Evolutionary conservation across 2,888 invertebrate species (phyloP), one percentile per base, ranked within the genome.

Genomic region (Sminthurides aquaticus): DNA sequence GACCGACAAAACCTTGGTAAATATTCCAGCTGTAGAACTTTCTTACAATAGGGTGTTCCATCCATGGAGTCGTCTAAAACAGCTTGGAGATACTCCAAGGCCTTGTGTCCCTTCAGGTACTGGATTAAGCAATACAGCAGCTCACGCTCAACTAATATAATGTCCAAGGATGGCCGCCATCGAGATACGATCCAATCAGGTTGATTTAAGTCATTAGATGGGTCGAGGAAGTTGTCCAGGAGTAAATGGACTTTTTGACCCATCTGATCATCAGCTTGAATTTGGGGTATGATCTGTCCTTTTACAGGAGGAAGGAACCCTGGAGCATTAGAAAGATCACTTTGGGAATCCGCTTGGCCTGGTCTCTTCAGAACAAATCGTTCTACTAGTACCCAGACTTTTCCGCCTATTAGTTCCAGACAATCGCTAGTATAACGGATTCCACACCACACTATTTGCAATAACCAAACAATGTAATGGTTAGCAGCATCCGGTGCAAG

Each of bases 111-210:
- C 48, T 67, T 72, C 60, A 74, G 65, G 27, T 71, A 72, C 34
- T 74, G 74, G 29, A 74, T 74, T 2, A 74, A 49, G 18, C 68
- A 68, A 27, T 74, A 74, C n/a, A 74, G 62, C 1, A 74, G 57
- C 20, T 74, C 74, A 20, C 71, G 65, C 66, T 74, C 71, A 18
- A 65, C 65, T 1, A 71, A 49, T 58, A 72, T 71, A 58, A 72
- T 71, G 25, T 64, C 66, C 25, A 74, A 34, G 11, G 68, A 70
- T 0, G 74, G 74, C 56, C 74, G 61, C 71, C 71, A 72, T 22
- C 74, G 49, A 0, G 74, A 74, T 0, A 64, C 57, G 29, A 68
- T 71, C 1, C 57, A 59, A 57, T 72, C 70, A 1, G 72, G 70
- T 25, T 72, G 71, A 28, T 72, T 68, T 22, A 74, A 43, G 49